Conservation (phyloP, 1,140 invertebrate genomes). For the Aphelinus atriplicis region DNA sequence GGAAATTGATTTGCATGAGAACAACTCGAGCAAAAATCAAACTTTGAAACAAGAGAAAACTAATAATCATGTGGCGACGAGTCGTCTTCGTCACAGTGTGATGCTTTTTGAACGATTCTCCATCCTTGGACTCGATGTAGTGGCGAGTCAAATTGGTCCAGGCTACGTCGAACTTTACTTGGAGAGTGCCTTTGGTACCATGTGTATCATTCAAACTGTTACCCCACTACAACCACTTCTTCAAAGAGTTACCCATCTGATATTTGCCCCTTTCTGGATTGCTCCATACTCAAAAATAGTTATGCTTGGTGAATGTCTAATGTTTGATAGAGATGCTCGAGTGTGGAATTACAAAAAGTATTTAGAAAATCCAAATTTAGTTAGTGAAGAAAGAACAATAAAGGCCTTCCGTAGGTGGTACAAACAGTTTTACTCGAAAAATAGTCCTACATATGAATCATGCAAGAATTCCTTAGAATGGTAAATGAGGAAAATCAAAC, state of each 20-base stretch:
- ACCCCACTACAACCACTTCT: constrained; percentile 82
- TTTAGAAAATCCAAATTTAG: constrained; percentile 75
- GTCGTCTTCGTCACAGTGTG: constrained; percentile 70
- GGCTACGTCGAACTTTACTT: constrained; percentile 79
- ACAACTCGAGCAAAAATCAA: background rate
- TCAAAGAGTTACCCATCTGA: constrained; percentile 81
- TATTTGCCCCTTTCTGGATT: constrained; percentile 73
- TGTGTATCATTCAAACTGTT: constrained; percentile 80
- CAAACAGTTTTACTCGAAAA: constrained; percentile 85
- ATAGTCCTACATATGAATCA: constrained; percentile 73
- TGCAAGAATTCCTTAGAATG: constrained; percentile 54
- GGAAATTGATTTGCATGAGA: background rate
- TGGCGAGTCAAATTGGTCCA: constrained; percentile 80
- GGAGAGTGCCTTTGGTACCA: constrained; percentile 68
- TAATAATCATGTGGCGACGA: constrained; percentile 70
- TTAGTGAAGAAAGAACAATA: constrained; percentile 80
- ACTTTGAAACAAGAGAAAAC: constrained; percentile 6
- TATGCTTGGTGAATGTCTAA: constrained; percentile 77
- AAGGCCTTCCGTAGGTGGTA: constrained; percentile 83
- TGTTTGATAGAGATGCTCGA: constrained; percentile 86
- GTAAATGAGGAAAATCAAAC: constrained; percentile 39
- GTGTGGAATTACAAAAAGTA: constrained; percentile 92
- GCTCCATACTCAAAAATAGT: constrained; percentile 75
- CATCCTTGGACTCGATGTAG: constrained; percentile 68
- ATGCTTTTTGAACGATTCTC: constrained; percentile 67